A percentile compares a stretch with the other conserved stretches of the same genome.
phyloP scores from a whole-genome alignment of 1,140 invertebrate species.

The Neoseiulus cucumeris region DNA sequence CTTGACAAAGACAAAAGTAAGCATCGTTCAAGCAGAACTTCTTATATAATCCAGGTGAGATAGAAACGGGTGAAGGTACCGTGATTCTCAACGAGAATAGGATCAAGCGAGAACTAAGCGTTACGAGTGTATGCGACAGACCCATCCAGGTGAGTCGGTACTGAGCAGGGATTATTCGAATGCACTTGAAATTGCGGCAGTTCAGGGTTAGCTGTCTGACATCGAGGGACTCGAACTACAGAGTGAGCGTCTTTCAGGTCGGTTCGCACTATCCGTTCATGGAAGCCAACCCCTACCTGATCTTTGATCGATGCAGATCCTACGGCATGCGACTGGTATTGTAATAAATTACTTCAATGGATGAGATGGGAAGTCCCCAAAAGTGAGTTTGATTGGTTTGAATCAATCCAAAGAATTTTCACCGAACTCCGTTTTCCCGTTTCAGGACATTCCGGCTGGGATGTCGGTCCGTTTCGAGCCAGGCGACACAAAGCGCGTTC shows the following conservation, averaged over 20 bases:
- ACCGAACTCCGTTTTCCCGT: no score
- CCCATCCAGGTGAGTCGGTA: slow-evolving; percentile 17
- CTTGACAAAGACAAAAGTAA: no score
- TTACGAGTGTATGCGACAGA: slow-evolving; percentile 21
- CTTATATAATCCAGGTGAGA: slow-evolving; percentile 15
- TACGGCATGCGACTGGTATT: slow-evolving; percentile 28
- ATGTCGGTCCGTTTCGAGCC: slow-evolving; percentile 28
- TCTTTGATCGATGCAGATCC: slow-evolving; percentile 25
- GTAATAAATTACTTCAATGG: no score
- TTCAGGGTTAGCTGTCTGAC: no score
- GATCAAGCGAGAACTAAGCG: slow-evolving; percentile 13
- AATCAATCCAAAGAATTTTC: no score
- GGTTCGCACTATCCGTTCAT: slow-evolving; percentile 30
- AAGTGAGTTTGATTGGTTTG: no score
- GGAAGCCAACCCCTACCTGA: slow-evolving; percentile 26
- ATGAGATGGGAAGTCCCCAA: no score
- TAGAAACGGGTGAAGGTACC: slow-evolving; percentile 10
- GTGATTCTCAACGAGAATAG: slow-evolving; percentile 20
- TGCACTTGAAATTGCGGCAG: no score
- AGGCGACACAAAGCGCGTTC: slow-evolving; percentile 24
- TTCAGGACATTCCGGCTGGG: slow-evolving; percentile 29
- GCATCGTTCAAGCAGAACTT: no score
- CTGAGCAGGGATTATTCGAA: no score
- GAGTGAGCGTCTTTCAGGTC: slow-evolving; percentile 19
- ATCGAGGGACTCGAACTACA: neutral